phyloP scores from a whole-genome alignment of 2,888 invertebrate species.

The Pantelozetes paolii region DNA sequence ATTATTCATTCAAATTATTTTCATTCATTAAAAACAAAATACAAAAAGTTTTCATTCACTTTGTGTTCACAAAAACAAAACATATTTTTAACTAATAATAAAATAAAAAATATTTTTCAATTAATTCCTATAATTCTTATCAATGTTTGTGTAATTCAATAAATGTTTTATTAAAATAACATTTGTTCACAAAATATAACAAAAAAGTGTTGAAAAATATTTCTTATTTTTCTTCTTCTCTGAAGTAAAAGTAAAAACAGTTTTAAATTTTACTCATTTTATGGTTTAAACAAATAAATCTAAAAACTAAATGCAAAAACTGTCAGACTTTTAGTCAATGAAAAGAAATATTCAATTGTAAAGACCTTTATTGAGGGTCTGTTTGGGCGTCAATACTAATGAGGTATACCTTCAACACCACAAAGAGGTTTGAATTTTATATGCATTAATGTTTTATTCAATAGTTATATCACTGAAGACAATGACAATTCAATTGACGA shows the following conservation, averaged over 20 bases:
- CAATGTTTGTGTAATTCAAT: neutral
- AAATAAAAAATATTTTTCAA: too few species aligned
- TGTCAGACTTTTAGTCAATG: conserved; percentile 1
- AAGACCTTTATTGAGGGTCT: neutral
- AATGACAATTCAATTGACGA: neutral
- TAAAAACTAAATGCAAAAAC: neutral
- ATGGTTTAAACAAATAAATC: too few species aligned
- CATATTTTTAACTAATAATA: too few species aligned
- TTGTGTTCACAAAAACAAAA: neutral
- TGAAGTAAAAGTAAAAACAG: too few species aligned
- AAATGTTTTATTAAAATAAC: too few species aligned
- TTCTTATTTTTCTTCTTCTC: too few species aligned
- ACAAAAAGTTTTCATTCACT: neutral
- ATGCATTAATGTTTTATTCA: neutral
- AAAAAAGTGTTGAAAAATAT: too few species aligned
- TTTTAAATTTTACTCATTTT: neutral
- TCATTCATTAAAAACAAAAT: neutral
- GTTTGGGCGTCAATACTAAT: neutral
- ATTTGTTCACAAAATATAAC: too few species aligned
- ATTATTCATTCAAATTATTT: neutral
- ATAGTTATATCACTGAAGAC: conserved; percentile 4
- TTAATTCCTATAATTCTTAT: too few species aligned
- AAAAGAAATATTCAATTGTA: conserved; percentile 1
- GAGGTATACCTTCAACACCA: too few species aligned
- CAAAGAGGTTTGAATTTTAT: neutral